A percentile compares a stretch with the other conserved stretches of the same genome.
Conservation (phyloP, 1,140 invertebrate species). For the Nebria ingens region DNA sequence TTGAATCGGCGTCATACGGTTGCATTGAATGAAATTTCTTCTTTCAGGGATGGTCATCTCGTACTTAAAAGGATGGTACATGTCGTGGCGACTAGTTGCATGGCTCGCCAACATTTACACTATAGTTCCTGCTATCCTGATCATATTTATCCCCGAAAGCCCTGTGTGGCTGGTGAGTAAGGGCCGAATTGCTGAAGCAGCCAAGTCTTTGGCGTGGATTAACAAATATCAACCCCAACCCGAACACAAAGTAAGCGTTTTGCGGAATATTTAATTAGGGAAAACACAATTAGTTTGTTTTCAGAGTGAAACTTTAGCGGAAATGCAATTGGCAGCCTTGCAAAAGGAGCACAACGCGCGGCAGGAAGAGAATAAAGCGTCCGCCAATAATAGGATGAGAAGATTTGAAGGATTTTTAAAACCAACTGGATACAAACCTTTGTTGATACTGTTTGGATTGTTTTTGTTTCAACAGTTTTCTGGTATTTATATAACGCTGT, state of each 20-base stretch:
- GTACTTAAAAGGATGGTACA: constrained; percentile 46
- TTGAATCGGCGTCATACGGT: background rate
- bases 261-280: background rate
- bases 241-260: constrained; percentile 24
- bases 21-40: background rate
- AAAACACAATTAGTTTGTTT: background rate
- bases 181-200: constrained; percentile 42
- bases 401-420: constrained; percentile 37
- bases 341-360: constrained; percentile 35
- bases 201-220: constrained; percentile 39
- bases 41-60: constrained; percentile 45
- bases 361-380: constrained; percentile 17
- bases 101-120: constrained; percentile 44
- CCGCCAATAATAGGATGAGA: constrained; percentile 16
- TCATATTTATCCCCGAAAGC: constrained; percentile 55
- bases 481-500: constrained; percentile 57
- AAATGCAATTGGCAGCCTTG: constrained; percentile 33
- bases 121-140: constrained; percentile 41
- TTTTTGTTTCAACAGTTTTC: constrained; percentile 52
- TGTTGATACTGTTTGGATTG: constrained; percentile 42
- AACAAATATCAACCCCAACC: constrained; percentile 31
- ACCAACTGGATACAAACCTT: constrained; percentile 49
- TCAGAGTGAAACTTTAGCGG: constrained; percentile 23
- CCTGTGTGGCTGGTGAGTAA: constrained; percentile 50
- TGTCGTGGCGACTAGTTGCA: constrained; percentile 48